Conservation (phyloP, 2,113 vertebrate genomes). For the Ctenomys sociabilis region DNA sequence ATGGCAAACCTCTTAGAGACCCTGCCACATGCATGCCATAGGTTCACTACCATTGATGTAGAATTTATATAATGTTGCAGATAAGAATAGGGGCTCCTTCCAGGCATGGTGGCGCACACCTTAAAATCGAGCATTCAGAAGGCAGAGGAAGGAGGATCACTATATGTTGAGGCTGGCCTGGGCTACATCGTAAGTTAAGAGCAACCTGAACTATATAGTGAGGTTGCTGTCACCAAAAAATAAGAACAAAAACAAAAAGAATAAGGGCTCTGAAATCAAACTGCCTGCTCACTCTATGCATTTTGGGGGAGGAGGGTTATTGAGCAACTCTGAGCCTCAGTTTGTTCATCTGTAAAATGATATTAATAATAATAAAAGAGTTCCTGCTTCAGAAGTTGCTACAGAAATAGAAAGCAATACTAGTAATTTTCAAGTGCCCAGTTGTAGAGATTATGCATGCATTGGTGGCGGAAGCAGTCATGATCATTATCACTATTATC, state of each 20-base stretch:
- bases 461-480: neutral
- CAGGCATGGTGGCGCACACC: neutral
- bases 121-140: neutral
- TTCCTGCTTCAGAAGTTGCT: neutral
- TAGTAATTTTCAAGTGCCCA: neutral
- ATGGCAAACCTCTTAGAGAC: neutral
- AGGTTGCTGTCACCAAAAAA: neutral
- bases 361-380: neutral
- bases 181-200: neutral
- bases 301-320: slow-evolving; percentile 14
- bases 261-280: neutral
- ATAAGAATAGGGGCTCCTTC: neutral
- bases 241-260: neutral
- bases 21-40: neutral
- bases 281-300: neutral
- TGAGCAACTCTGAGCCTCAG: neutral
- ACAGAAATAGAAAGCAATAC: neutral
- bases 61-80: neutral
- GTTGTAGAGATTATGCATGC: neutral
- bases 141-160: neutral
- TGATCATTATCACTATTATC: neutral
- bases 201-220: neutral
- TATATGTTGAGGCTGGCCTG: neutral
- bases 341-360: neutral
- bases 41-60: neutral